Evolutionary conservation across 1,140 invertebrate species (phyloP).

Genomic region (Parasteatoda tepidariorum): DNA sequence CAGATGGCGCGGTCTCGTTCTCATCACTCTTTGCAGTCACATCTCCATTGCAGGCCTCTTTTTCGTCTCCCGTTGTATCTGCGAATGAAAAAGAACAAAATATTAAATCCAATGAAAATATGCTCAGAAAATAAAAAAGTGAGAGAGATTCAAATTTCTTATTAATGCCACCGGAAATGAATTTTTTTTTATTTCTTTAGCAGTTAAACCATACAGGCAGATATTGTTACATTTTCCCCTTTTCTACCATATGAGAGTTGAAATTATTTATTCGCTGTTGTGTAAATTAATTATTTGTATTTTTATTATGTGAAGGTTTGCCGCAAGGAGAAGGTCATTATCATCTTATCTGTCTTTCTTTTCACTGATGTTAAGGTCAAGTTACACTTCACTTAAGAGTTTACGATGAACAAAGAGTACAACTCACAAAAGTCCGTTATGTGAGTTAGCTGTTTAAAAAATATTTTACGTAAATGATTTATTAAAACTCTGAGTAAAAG

Average conservation of each 20-base stretch:
- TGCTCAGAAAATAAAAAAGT: neutral
- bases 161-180: slow-evolving; percentile 1
- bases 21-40: slow-evolving; percentile 11
- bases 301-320: neutral
- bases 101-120: neutral
- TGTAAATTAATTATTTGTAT: neutral
- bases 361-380: too few relatives aligned
- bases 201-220: neutral
- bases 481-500: too few relatives aligned
- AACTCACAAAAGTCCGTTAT: too few relatives aligned
- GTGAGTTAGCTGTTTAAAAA: too few relatives aligned
- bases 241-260: neutral
- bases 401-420: too few relatives aligned
- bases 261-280: neutral
- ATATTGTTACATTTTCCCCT: neutral
- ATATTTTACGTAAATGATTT: too few relatives aligned
- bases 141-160: slow-evolving; percentile 1
- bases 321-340: neutral
- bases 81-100: neutral
- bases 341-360: too few relatives aligned
- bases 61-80: slow-evolving; percentile 12
- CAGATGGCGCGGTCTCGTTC: neutral
- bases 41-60: slow-evolving; percentile 44
- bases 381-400: too few relatives aligned
- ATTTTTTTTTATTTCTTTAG: neutral